Conservation (phyloP, 2,888 invertebrate species). For the Ornithoptera priamus region DNA sequence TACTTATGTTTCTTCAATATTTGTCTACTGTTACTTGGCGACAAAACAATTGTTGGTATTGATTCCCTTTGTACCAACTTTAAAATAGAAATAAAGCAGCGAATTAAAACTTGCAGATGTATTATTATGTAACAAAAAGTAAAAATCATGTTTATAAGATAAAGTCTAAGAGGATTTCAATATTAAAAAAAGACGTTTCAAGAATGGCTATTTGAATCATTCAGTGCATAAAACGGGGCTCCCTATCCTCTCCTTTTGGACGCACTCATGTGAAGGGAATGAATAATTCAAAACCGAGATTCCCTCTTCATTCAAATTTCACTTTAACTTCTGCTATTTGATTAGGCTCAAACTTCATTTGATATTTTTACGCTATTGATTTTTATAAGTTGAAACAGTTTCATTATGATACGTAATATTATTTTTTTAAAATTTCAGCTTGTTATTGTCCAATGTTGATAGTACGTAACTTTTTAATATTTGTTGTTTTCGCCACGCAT, state of each 20-base stretch:
- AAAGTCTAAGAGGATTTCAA: not conserved
- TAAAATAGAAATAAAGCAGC: no score
- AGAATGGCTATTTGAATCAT: slow-evolving; percentile 23
- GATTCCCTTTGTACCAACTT: no score
- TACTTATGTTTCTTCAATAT: no score
- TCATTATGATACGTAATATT: slow-evolving; percentile 45
- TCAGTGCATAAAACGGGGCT: slow-evolving; percentile 23
- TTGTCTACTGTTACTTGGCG: no score
- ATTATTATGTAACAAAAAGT: not conserved
- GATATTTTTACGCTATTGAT: slow-evolving; percentile 49
- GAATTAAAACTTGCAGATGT: no score
- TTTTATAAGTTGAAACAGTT: slow-evolving; percentile 44
- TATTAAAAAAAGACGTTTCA: slow-evolving; percentile 21
- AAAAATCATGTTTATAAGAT: not conserved
- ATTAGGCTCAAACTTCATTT: slow-evolving; percentile 51
- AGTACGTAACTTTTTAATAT: no score
- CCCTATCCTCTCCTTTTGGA: slow-evolving; percentile 21
- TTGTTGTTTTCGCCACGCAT: no score
- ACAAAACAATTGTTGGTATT: no score
- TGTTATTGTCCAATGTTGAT: no score
- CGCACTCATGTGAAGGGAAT: slow-evolving; percentile 28
- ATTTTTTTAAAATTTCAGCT: no score
- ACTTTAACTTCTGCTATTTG: slow-evolving; percentile 40
- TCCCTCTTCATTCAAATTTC: slow-evolving; percentile 30
- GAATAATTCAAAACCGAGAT: slow-evolving; percentile 29